These are phyloP conservation scores for Exephanes ischioxanthus DNA, from an alignment of 2,888 invertebrate species.

Conservation along the genomic window DNA sequence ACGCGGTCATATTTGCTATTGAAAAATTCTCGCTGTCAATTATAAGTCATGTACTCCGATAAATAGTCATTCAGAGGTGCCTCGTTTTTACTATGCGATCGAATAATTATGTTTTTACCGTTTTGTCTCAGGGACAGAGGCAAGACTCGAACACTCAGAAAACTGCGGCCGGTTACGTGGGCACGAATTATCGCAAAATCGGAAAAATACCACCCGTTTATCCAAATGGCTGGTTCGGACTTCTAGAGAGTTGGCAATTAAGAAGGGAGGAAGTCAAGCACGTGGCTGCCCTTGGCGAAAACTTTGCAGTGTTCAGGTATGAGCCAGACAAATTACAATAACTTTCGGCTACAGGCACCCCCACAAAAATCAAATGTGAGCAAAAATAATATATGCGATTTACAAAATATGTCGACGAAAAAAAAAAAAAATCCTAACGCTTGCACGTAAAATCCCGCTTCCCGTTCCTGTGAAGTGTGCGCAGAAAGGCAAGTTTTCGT, in stretches of 20 bases:
- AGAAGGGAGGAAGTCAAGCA: conserved; percentile 86
- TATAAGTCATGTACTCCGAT: too few relatives aligned
- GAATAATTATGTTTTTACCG: not conserved
- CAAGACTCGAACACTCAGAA: conserved; percentile 15
- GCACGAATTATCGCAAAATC: conserved; percentile 84
- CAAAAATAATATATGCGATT: too few relatives aligned
- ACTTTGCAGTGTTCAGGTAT: conserved; percentile 83
- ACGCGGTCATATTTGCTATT: too few relatives aligned
- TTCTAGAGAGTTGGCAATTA: conserved; percentile 90
- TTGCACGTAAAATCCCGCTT: too few relatives aligned
- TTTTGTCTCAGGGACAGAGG: conserved; percentile 30
- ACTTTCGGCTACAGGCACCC: not conserved
- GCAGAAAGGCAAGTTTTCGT: too few relatives aligned
- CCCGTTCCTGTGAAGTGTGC: too few relatives aligned
- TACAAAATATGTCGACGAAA: too few relatives aligned
- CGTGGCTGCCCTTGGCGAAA: conserved; percentile 89
- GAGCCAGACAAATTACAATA: not conserved
- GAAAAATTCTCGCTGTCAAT: too few relatives aligned
- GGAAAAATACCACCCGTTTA: conserved; percentile 93
- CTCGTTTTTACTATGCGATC: not conserved
- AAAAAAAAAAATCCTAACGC: too few relatives aligned
- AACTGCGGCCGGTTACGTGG: conserved; percentile 37
- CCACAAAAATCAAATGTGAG: not conserved
- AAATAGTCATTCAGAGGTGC: not conserved
- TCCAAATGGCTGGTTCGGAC: conserved; percentile 96